Evolutionary conservation across 2,797 vertebrate genomes (phyloP).

Genomic region (Falco naumanni): DNA sequence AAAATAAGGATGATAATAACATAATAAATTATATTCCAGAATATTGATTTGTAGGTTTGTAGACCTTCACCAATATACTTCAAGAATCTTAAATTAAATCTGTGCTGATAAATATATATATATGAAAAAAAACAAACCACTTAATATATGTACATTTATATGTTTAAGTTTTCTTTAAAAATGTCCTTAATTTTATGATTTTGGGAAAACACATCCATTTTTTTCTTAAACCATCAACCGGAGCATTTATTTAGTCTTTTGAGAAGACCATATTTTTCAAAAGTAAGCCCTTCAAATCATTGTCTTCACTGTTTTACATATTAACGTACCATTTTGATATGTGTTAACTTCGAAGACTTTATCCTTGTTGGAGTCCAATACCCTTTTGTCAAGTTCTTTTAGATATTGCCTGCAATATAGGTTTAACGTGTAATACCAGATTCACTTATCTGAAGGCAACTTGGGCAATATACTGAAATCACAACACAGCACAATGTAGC

Average conservation of each 20-base stretch:
- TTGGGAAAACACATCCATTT: not conserved
- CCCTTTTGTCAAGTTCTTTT: not conserved
- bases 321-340: not conserved
- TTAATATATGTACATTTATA: not conserved
- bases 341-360: not conserved
- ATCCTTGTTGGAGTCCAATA: not conserved
- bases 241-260: not conserved
- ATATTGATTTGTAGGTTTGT: not conserved
- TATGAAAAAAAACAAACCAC: not conserved
- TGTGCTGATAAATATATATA: not conserved
- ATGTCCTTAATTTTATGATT: not conserved
- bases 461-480: not conserved
- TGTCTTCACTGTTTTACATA: not conserved
- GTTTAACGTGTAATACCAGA: not conserved
- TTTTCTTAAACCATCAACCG: not conserved
- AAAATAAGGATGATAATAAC: not conserved
- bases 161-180: not conserved
- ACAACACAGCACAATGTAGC: not conserved
- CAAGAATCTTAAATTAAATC: not conserved
- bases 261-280: not conserved
- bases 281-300: not conserved
- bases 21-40: too few species aligned
- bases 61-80: not conserved
- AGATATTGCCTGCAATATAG: not conserved
- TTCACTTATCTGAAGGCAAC: not conserved